Conservation (phyloP, 2,113 vertebrate genomes). For the Thryonomys swinderianus region DNA sequence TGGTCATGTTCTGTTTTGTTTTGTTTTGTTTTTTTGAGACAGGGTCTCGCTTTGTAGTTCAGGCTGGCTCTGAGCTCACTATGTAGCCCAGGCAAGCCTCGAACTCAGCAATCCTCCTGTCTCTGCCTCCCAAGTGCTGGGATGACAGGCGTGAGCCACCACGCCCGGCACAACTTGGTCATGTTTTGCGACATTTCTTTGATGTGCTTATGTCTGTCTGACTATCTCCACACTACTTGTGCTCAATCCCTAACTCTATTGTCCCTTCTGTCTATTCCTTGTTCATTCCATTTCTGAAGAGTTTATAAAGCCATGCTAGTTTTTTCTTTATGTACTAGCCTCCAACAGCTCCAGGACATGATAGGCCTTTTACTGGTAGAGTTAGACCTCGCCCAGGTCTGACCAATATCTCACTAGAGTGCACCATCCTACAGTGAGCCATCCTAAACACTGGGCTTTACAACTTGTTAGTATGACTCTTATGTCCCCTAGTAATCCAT, state of each 20-base stretch:
- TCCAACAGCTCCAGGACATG: not conserved
- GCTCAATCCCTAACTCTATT: not conserved
- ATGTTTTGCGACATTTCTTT: not conserved
- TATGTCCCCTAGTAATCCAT: not conserved
- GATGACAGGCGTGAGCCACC: too few species aligned
- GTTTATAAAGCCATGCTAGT: not conserved
- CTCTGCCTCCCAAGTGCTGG: too few species aligned
- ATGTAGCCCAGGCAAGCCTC: too few species aligned
- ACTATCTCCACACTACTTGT: rapidly evolving
- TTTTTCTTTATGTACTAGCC: not conserved
- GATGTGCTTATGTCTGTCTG: rapidly evolving
- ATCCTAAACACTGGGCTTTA: not conserved
- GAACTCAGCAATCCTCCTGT: too few species aligned
- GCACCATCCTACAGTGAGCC: too few species aligned
- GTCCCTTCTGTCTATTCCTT: not conserved
- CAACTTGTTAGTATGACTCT: not conserved
- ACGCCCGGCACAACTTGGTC: too few species aligned
- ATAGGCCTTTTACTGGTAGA: rapidly evolving
- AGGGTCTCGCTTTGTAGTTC: too few species aligned
- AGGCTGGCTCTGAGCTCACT: too few species aligned
- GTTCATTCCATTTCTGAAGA: not conserved
- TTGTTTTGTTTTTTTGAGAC: too few species aligned
- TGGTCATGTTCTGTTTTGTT: too few species aligned
- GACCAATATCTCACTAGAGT: too few species aligned
- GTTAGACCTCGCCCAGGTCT: too few species aligned